Conservation (phyloP, 2,797 vertebrate species). For the Limosa lapponica region DNA sequence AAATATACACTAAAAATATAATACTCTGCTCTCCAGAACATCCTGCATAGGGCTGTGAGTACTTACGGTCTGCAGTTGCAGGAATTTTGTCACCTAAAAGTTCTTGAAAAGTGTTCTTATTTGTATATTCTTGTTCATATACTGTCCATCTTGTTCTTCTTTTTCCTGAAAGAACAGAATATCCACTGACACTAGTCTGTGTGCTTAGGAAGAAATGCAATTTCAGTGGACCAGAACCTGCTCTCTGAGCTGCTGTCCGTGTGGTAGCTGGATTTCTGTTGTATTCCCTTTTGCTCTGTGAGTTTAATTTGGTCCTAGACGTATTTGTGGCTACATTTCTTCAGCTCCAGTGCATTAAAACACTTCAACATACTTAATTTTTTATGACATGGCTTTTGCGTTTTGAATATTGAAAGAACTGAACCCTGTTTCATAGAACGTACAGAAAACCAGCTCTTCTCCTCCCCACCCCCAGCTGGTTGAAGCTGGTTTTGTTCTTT, state of each 20-base stretch:
- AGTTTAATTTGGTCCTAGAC: background rate
- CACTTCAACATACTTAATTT: background rate
- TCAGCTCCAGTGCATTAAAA: background rate
- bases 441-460: rapidly evolving
- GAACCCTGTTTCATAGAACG: background rate
- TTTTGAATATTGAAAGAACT: background rate
- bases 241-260: background rate
- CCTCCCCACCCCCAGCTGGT: rapidly evolving
- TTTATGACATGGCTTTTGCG: background rate
- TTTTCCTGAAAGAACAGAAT: background rate
- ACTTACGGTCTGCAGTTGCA: background rate
- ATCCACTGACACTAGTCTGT: background rate
- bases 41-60: background rate
- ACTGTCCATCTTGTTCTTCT: background rate
- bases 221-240: background rate
- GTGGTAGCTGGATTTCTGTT: background rate
- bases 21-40: background rate
- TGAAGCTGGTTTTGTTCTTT: background rate
- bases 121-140: too few species aligned
- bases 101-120: background rate
- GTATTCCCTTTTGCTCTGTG: background rate
- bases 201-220: background rate
- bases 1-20: too few species aligned
- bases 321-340: background rate
- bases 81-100: background rate